Evolutionary conservation across 2,888 invertebrate genomes (phyloP).

Genomic region (Leptinotarsa haldemani): DNA sequence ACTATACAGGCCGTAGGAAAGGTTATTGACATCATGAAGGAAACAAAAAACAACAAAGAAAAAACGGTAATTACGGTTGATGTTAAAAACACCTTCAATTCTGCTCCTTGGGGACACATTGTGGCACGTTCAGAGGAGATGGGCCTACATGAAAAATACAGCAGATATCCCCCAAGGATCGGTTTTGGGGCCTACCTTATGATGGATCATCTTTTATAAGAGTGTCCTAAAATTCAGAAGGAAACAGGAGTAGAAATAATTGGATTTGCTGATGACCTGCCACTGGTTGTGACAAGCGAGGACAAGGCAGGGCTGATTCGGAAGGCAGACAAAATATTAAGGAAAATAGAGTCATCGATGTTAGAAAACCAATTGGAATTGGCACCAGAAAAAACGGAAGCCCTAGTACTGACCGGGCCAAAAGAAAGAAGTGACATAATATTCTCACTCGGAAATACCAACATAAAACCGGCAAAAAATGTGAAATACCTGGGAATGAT

Average conservation of each 20-base stretch:
- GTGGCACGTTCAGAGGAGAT: background rate
- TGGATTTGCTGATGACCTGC: background rate
- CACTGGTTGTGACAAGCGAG: no score
- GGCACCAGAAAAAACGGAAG: no score
- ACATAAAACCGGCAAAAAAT: no score
- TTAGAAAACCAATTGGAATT: no score
- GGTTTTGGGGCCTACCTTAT: background rate
- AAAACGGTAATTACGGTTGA: slow-evolving; percentile 22
- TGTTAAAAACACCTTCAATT: slow-evolving; percentile 33
- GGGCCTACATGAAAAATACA: background rate
- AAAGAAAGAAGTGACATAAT: no score
- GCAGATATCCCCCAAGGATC: background rate
- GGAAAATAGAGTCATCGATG: no score
- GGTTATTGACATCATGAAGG: slow-evolving; percentile 1
- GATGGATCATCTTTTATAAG: background rate
- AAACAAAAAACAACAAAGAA: no score
- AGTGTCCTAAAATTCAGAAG: background rate
- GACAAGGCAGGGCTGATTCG: no score
- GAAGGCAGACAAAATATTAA: no score
- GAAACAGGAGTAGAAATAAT: background rate
- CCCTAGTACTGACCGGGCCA: no score
- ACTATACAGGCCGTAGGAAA: slow-evolving; percentile 27
- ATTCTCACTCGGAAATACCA: no score
- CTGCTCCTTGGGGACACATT: background rate
- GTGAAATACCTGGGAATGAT: no score